These are phyloP conservation scores for Andrena marginata DNA, from an alignment of 2,888 invertebrate genomes.

Conservation along the genomic window DNA sequence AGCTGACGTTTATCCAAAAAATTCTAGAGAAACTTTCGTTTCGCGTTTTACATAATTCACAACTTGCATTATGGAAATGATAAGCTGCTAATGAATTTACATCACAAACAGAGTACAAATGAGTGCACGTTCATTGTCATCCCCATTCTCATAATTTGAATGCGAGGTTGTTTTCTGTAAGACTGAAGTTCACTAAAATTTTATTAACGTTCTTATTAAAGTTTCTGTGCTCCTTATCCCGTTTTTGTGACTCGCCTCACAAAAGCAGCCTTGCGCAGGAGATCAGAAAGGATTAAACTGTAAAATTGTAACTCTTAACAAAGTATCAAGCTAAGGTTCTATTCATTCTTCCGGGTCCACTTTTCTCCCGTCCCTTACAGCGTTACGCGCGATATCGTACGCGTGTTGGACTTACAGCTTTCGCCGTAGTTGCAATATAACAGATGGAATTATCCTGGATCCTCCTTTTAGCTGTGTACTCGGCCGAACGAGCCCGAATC, in stretches of 20 bases:
- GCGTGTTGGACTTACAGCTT: constrained; percentile 23
- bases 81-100: no score
- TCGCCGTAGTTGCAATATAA: constrained; percentile 10
- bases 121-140: no score
- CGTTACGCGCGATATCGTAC: not conserved
- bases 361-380: not conserved
- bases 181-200: no score
- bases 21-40: not conserved
- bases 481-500: constrained; percentile 28
- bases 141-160: no score
- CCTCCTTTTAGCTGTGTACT: constrained; percentile 24
- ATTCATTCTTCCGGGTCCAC: not conserved
- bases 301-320: not conserved
- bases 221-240: not conserved
- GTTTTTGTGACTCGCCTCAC: not conserved
- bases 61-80: no score
- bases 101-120: no score
- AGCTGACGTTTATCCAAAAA: constrained; percentile 16
- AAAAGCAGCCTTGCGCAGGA: not conserved
- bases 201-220: no score
- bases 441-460: constrained; percentile 26
- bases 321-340: not conserved
- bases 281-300: not conserved
- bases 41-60: not conserved
- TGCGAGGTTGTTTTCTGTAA: no score